These are phyloP conservation scores for Scylla paramamosain DNA, from an alignment of 1,140 invertebrate species.

Conservation along the genomic window DNA sequence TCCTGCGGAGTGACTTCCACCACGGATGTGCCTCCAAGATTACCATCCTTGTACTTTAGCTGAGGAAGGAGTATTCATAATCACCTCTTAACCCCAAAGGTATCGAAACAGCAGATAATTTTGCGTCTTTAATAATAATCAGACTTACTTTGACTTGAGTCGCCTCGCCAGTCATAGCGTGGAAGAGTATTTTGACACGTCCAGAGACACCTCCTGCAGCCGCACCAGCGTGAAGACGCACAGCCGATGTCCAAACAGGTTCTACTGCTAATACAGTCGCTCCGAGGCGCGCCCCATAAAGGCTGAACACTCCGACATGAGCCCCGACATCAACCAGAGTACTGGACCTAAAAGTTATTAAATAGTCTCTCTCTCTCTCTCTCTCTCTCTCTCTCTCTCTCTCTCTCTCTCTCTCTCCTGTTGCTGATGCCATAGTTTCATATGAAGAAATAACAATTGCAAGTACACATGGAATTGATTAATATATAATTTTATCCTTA, in stretches of 20 bases:
- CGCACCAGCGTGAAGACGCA: conserved; percentile 52
- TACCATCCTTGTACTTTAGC: conserved; percentile 50
- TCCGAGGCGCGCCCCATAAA: conserved; percentile 33
- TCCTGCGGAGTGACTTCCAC: not conserved
- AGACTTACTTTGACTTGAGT: conserved; percentile 44
- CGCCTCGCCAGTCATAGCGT: conserved; percentile 28
- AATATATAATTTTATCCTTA: too few species aligned
- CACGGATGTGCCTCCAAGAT: conserved; percentile 60
- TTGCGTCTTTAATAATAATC: not conserved
- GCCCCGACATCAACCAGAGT: conserved; percentile 55
- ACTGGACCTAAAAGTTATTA: conserved; percentile 1
- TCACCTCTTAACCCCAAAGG: not conserved
- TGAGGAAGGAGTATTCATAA: not conserved
- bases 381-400: too few species aligned
- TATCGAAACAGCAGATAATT: not conserved
- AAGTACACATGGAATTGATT: too few species aligned
- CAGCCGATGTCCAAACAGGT: conserved; percentile 58
- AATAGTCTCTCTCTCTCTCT: too few species aligned
- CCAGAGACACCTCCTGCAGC: not conserved
- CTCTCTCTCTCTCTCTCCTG: too few species aligned
- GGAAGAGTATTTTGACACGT: conserved; percentile 46
- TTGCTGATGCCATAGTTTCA: too few species aligned
- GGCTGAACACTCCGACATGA: conserved; percentile 60
- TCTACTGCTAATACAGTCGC: conserved; percentile 50
- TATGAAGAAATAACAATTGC: too few species aligned